Evolutionary conservation across 2,888 invertebrate genomes (phyloP), one percentile per base, ranked within the genome.

Genomic region (Phengaris alcon): DNA sequence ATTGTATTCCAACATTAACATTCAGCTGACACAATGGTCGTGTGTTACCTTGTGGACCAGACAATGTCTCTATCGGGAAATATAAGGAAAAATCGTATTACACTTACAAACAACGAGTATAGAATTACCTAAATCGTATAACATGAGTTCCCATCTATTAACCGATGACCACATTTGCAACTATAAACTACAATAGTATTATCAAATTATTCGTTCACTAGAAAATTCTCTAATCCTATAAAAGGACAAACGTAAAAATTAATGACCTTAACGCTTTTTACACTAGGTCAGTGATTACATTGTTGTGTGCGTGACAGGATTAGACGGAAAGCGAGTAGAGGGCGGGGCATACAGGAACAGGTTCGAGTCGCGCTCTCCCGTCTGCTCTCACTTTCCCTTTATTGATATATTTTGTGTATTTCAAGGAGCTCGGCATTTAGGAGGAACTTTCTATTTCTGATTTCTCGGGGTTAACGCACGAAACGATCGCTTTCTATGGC

Each of bases 361-460:
- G 92, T 91, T 90, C 84, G 82, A 48, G 22, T 15, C 78, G 82
- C 79, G 79, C 77, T 76, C 81, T 81, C 86, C 86, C 84, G 85
- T 82, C 85, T 84, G 88, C 91, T 90, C 91, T 92, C 92, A 92
- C 93, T 93, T 93, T 80, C 90, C 87, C 81, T 79, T 88, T 86
- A 83, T 87, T 88, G 91, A 87, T 82, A 86, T 88, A 35, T 35
- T 35, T 89, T 90, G 90, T 91, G 91, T 90, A 91, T 92, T 93
- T 90, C 88, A 88, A 90, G 92, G 91, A 91, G 85, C 87, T 81
- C 82, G 81, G 86, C 87, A 84, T 90, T 90, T 90, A 85, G 88
- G 89, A 88, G 86, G 82, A 87, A 92, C 93, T 93, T 93, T 93
- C 93, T 93, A 92, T 93, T 93, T 93, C 92, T 90, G 90, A 88